Base-by-base conservation (phyloP, 2,797 vertebrate genomes). In the Microcaecilia unicolor region DNA sequence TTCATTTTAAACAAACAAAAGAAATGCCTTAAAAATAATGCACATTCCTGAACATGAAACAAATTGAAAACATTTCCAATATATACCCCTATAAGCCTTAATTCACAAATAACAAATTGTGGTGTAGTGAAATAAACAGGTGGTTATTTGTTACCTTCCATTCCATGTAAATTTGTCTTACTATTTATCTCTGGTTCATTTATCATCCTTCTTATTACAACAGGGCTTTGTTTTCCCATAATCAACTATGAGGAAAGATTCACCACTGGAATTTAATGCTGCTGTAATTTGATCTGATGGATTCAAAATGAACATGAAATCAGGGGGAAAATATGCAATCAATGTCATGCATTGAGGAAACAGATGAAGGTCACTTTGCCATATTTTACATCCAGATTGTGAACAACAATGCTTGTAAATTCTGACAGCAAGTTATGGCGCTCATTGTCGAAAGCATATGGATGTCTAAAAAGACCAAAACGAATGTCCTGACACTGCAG, bases 141-240 rank as follows among this genome's bases (percentile, higher is more conserved):
- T n/a, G 58, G 64, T 68, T 71, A 68, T 68, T 60, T 33, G 55
- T 33, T 39, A 36, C 29, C 40, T 22, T 7, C 3, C 9, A 23
- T n/a, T 3, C 11, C 8, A 7, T 1, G 4, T 18, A 30, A 10
- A 3, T 17, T 10, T 3, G 31, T 27, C 24, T 4, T 13, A 18
- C n/a, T 34, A 31, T 6, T 10, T 13, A 10, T 22, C 32, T 30
- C 5, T 23, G 6, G 18, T 25, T 25, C 9, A 4, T 39, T 45
- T 23, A 8, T 25, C 2, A n/a, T 21, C 11, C 16, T 25, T 12
- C 9, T 48, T 31, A 4, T 26, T 27, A 5, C 34, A 24, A 22
- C 10, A 10, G 7, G 2, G 28, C 17, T 33, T 30, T 20, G 6
- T 21, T 38, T 36, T 46, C 11, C 22, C 10, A 4, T 35, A 50